Percentiles rank a stretch among this genome's conserved stretches.
Evolutionary conservation across 2,888 invertebrate species (phyloP).

Genomic region (Diplazon laetatorius): DNA sequence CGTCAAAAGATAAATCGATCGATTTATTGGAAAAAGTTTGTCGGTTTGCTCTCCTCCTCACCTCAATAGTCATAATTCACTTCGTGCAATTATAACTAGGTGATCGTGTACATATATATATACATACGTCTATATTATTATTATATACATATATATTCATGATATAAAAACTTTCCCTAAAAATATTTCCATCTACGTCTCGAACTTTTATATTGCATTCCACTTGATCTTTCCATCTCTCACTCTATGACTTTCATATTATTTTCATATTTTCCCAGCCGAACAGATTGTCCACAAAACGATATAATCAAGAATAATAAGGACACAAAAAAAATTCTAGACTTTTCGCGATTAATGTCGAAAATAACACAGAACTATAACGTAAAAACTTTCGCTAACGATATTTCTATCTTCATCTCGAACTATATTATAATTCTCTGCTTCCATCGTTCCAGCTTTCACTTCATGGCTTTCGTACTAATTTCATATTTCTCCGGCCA

Average conservation of each 20-base stretch:
- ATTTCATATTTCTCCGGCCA: too few relatives aligned
- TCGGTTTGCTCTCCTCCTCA: constrained; percentile 29
- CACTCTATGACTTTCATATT: background rate
- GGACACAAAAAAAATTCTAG: too few relatives aligned
- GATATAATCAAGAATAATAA: too few relatives aligned
- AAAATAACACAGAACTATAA: too few relatives aligned
- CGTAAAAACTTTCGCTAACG: background rate
- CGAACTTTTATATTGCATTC: constrained; percentile 10
- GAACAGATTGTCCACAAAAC: too few relatives aligned
- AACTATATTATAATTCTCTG: constrained; percentile 1
- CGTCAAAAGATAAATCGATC: constrained; percentile 43
- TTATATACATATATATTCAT: too few relatives aligned
- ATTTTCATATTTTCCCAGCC: too few relatives aligned
- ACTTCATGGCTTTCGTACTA: background rate
- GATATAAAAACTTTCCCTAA: background rate
- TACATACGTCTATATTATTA: too few relatives aligned
- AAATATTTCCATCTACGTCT: constrained; percentile 2
- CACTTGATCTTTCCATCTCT: background rate
- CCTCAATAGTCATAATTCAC: constrained; percentile 27
- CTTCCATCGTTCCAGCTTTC: background rate
- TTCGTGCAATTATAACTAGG: constrained; percentile 25
- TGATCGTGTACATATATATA: constrained; percentile 9
- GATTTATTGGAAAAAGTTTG: constrained; percentile 46
- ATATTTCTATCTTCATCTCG: background rate
- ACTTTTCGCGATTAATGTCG: too few relatives aligned